Base-by-base conservation (phyloP, 2,888 invertebrate genomes). In the Agrenia bidenticulata region DNA sequence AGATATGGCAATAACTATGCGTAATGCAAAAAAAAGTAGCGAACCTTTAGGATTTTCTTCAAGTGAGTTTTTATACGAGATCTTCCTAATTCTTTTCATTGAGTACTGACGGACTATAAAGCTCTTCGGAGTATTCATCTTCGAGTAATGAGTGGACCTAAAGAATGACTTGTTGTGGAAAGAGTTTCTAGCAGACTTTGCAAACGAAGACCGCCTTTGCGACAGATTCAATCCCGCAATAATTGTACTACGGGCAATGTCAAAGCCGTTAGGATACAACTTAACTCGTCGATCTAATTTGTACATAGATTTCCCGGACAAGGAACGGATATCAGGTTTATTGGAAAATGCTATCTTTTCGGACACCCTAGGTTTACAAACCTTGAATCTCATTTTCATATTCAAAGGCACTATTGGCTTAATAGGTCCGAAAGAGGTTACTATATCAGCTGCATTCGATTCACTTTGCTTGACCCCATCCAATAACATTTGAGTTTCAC, bases 271-370 rank as follows among this genome's bases (percentile, higher is more conserved):
- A 32, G 63, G 39, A 32, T 41, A 45, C 11, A 21, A 23, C 23
- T 66, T 61, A 1, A 42, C 1, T 1, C 66, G 54, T 7, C 61
- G 42, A 54, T 66, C 66, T 37, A 66, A 21, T 37, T 65, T 65
- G 45, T 56, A 62, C 57, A 39, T 65, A 1, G 55, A 50, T 37
- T 56, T 61, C 51, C 50, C 13, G 7, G 11, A 32, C 32, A 32
- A 32, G 32, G 32, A 11, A 32, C 32, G 4, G 32, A n/a, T n/a
- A n/a, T n/a, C n/a, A n/a, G n/a, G n/a, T n/a, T n/a, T n/a, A n/a
- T n/a, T n/a, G n/a, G n/a, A n/a, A n/a, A n/a, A n/a, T n/a, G n/a
- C n/a, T n/a, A n/a, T n/a, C n/a, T n/a, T n/a, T n/a, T n/a, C n/a
- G n/a, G n/a, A n/a, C n/a, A n/a, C n/a, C n/a, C n/a, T n/a, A n/a